Percentiles rank a stretch among this genome's conserved stretches.
These are phyloP conservation scores for Rhopalosiphum nymphaeae DNA, from an alignment of 2,888 invertebrate genomes.

Conservation along the genomic window DNA sequence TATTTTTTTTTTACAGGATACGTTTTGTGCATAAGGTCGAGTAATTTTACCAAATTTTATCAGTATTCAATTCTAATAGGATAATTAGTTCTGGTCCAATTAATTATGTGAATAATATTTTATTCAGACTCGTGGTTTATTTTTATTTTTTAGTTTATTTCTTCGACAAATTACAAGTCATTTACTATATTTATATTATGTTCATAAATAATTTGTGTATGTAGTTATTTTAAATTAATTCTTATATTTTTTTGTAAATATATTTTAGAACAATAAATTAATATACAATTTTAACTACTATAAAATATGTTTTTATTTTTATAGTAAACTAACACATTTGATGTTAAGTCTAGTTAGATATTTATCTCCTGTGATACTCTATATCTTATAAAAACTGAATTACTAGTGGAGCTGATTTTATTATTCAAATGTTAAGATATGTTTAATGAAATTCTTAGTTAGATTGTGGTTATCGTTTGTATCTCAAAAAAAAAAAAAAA, in stretches of 20 bases:
- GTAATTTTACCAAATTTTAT: background rate
- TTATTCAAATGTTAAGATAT: background rate
- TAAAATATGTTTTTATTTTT: background rate
- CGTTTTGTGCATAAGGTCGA: background rate
- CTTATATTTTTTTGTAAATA: constrained; percentile 34
- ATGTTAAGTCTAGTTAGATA: background rate
- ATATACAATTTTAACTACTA: background rate
- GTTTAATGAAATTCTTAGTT: background rate
- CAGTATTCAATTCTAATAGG: constrained; percentile 2
- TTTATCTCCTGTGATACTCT: background rate
- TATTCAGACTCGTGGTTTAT: constrained; percentile 22
- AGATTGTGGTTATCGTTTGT: background rate
- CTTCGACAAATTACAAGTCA: background rate
- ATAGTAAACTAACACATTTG: background rate
- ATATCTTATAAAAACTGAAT: background rate
- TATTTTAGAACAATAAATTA: constrained; percentile 20
- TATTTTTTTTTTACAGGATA: constrained; percentile 42
- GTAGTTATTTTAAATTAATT: constrained; percentile 21
- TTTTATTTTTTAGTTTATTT: constrained; percentile 27
- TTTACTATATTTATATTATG: constrained; percentile 33
- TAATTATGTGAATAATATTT: constrained; percentile 6
- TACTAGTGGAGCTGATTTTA: background rate
- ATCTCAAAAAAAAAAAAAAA: background rate
- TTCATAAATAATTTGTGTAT: constrained; percentile 19
- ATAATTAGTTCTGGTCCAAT: constrained; percentile 19